Evolutionary conservation across 2,113 vertebrate species (phyloP), one percentile per base, ranked within the genome.

Genomic region (Epinephelus moara): DNA sequence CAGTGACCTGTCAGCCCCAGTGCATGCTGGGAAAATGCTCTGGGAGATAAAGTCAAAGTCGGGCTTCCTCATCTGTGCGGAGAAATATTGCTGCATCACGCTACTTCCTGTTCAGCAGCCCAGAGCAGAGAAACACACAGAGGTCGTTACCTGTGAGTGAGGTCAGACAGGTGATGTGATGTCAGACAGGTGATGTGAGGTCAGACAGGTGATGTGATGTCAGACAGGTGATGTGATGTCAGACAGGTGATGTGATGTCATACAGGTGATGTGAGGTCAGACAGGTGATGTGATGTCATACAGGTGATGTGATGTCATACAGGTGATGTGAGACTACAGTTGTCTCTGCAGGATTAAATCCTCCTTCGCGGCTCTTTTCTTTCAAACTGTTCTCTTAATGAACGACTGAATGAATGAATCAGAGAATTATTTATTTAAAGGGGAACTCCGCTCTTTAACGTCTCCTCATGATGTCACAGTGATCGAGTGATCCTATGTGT

Each of bases 21-120:
- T 70, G 89, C 91, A 91, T 89, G 81, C 84, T 90, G 91, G 91
- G 89, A 88, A 30, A 9, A 9, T 45, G 42, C 42, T 12, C 42
- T 3, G 11, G 2, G 42, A 3, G 25, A 47, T 12, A 4, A 52
- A 53, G 13, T 13, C 4, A 17, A 4, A 52, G 8, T 40, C 6
- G 25, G 23, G 21, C 81, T 88, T 90, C 84, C 86, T 88, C 80
- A 57, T 83, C 76, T 53, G 6, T 63, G 50, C 2, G 4, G 14
- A 60, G 47, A 80, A 33, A 71, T 42, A 78, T 45, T 62, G 75
- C 70, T 4, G 12, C 0, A 30, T 89, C 73, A 77, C 1, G n/a
- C 15, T 40, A 0, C 62, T 19, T 73, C 50, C 70, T 75, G 56
- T 49, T 78, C 18, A 21, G 55, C 66, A 11, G 42, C 42, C 12